These are phyloP conservation scores for Oplegnathus fasciatus DNA, from an alignment of 2,113 vertebrate genomes.

Conservation along the genomic window DNA sequence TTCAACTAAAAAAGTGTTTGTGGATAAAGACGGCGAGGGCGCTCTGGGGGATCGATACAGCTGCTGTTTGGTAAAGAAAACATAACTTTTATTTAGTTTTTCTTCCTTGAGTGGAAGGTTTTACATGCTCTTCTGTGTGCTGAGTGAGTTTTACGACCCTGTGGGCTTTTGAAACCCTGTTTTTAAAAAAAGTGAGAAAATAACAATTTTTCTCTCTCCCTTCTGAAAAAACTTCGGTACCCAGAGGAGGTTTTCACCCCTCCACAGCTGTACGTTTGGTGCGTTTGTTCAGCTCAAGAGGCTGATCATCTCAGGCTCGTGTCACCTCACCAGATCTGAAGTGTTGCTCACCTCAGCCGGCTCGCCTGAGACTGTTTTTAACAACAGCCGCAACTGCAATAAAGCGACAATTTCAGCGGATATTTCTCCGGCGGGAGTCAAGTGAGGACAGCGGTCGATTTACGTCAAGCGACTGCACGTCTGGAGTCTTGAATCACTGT, in stretches of 20 bases:
- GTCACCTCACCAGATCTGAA: constrained; percentile 19
- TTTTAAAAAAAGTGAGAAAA: neutral
- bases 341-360: neutral
- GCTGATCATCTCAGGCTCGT: neutral
- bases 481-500: constrained; percentile 18
- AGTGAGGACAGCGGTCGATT: constrained; percentile 27
- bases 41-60: neutral
- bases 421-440: constrained; percentile 35
- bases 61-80: constrained; percentile 34
- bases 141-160: constrained; percentile 22
- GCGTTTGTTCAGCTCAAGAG: constrained; percentile 25
- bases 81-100: constrained; percentile 30
- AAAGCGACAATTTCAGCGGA: neutral
- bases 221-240: neutral
- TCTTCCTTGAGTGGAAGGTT: constrained; percentile 10
- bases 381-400: constrained; percentile 11
- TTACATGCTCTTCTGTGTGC: constrained; percentile 8
- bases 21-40: neutral
- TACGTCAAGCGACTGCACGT: neutral
- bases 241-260: neutral
- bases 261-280: neutral
- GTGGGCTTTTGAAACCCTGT: constrained; percentile 6
- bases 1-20: constrained; percentile 20
- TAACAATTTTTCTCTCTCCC: constrained; percentile 4
- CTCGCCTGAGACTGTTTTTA: constrained; percentile 8